Conservation (phyloP, 2,888 invertebrate genomes). For the Drosophila neutralis region DNA sequence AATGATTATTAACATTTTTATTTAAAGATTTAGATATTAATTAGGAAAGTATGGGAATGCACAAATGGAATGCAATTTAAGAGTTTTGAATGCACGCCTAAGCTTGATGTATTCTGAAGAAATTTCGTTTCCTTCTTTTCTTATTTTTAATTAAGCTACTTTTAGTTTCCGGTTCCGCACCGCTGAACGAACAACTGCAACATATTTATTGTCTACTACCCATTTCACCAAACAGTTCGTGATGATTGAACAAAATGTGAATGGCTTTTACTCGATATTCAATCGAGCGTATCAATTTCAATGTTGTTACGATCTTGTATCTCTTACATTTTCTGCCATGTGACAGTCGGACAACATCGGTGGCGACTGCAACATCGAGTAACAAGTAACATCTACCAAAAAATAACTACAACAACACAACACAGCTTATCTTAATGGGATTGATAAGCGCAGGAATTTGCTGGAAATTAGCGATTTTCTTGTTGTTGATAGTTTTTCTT, state of each 20-base stretch:
- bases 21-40: too few species aligned
- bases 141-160: neutral
- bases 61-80: neutral
- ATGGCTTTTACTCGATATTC: constrained; percentile 57
- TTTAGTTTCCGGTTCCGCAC: constrained; percentile 17
- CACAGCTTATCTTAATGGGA: constrained; percentile 31
- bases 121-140: neutral
- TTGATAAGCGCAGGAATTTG: constrained; percentile 55
- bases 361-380: constrained; percentile 7
- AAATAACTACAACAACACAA: constrained; percentile 10
- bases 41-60: too few species aligned
- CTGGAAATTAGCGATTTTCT: constrained; percentile 37
- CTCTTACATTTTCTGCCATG: neutral
- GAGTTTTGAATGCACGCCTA: neutral
- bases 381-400: constrained; percentile 17
- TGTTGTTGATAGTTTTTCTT: neutral
- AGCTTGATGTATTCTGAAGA: neutral
- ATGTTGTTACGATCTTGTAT: constrained; percentile 26
- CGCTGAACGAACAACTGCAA: constrained; percentile 5
- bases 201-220: neutral
- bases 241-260: constrained; percentile 52
- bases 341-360: constrained; percentile 18
- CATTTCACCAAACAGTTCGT: constrained; percentile 33
- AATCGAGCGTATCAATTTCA: constrained; percentile 58
- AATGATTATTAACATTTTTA: neutral